Percentiles rank a stretch among this genome's conserved stretches.
phyloP scores from a whole-genome alignment of 92 coral and sea anemone species.

The Palythoa grandis region DNA sequence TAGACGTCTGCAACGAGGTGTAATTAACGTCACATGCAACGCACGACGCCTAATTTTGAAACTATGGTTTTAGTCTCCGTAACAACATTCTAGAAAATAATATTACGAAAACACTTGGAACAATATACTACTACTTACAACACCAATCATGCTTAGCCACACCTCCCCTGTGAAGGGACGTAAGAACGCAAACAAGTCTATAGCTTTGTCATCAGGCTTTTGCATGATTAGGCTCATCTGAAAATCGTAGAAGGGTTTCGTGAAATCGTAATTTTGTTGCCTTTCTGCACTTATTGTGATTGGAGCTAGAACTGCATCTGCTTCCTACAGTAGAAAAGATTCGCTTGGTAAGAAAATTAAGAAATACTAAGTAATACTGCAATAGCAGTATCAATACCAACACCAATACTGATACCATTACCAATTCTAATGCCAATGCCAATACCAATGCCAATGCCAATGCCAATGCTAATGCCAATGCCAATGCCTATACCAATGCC shows the following conservation, averaged over 20 bases:
- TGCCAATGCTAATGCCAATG: no score
- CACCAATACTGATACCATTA: no score
- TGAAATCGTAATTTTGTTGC: conserved; percentile 80
- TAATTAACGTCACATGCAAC: no score
- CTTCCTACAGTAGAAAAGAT: conserved; percentile 51
- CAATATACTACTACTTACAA: conserved; percentile 62
- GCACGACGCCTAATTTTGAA: no score
- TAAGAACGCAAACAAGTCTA: conserved; percentile 84
- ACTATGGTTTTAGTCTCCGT: not conserved
- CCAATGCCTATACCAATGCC: no score
- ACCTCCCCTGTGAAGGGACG: conserved; percentile 84
- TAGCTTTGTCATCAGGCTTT: conserved; percentile 70
- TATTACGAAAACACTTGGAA: not conserved
- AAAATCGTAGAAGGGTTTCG: conserved; percentile 97
- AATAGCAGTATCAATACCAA: no score
- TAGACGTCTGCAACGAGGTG: no score
- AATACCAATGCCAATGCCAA: no score
- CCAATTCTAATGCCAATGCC: no score
- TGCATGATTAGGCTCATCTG: conserved; percentile 88
- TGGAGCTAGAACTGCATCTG: conserved; percentile 89
- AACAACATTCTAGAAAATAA: not conserved
- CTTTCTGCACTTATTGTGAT: conserved; percentile 92
- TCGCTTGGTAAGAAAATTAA: not conserved
- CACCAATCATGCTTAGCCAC: conserved; percentile 86
- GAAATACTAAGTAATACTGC: not conserved